A percentile compares a stretch with the other conserved stretches of the same genome.
Conservation (phyloP, 1,140 invertebrate species). For the Ooceraea biroi region DNA sequence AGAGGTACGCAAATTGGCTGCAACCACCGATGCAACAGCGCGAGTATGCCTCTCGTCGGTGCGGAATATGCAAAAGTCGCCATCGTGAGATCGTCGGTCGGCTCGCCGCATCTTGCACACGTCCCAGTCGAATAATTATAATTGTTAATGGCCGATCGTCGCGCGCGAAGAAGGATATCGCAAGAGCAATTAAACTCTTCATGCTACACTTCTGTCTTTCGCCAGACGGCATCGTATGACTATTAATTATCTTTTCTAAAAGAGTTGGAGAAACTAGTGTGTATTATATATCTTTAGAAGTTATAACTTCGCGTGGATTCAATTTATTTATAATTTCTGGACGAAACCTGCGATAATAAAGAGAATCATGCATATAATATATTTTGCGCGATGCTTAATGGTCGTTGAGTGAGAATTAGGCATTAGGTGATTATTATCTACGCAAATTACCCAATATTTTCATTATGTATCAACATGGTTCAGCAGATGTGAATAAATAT, state of each 20-base stretch:
- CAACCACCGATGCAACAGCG: slow-evolving; percentile 60
- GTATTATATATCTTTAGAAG: too few species aligned
- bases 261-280: too few species aligned
- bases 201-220: background rate
- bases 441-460: background rate
- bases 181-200: slow-evolving; percentile 7
- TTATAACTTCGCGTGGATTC: too few species aligned
- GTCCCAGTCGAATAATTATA: slow-evolving; percentile 60
- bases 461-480: background rate
- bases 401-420: background rate
- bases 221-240: background rate
- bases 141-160: slow-evolving; percentile 64
- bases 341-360: too few species aligned
- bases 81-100: slow-evolving; percentile 53
- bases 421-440: background rate
- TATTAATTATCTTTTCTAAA: background rate
- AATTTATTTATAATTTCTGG: too few species aligned
- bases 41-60: slow-evolving; percentile 46
- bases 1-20: slow-evolving; percentile 76
- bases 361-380: too few species aligned
- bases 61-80: slow-evolving; percentile 50
- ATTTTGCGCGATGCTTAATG: too few species aligned
- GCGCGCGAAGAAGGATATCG: slow-evolving; percentile 14
- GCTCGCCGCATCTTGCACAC: background rate
- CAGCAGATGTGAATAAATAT: background rate